Evolutionary conservation across 2,888 invertebrate genomes (phyloP).

Genomic region (Meiosimyza decipiens): DNA sequence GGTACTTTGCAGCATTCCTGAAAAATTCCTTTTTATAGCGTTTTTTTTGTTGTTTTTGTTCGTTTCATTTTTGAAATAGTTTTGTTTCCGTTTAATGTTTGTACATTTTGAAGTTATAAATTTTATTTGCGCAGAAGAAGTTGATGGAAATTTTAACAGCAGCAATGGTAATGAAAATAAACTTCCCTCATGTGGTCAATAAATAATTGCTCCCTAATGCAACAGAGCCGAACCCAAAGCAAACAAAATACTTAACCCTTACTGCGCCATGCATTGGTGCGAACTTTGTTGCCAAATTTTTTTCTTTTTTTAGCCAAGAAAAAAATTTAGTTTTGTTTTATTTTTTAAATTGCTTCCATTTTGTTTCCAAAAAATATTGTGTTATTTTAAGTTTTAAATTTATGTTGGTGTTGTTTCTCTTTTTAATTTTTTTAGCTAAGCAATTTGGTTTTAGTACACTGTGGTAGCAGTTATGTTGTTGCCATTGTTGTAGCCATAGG

Average conservation of each 20-base stretch:
- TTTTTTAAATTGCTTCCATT: no score
- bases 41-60: neutral
- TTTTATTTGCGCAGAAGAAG: neutral
- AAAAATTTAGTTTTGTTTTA: neutral
- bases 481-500: neutral
- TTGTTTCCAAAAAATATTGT: no score
- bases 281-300: neutral
- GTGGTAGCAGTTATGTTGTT: neutral
- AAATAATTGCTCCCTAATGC: constrained; percentile 10
- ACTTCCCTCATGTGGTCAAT: constrained; percentile 29
- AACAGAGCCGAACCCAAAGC: neutral
- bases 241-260: neutral
- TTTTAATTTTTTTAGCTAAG: neutral
- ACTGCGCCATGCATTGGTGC: no score
- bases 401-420: constrained; percentile 7
- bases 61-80: neutral
- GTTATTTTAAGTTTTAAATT: constrained; percentile 2
- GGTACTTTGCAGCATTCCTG: constrained; percentile 18
- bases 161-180: constrained; percentile 16
- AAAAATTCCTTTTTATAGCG: neutral
- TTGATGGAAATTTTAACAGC: no score
- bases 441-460: constrained; percentile 5
- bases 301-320: neutral
- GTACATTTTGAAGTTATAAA: neutral
- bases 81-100: neutral